A percentile compares a stretch with the other conserved stretches of the same genome.
Evolutionary conservation across 2,797 vertebrate species (phyloP).

Genomic region (Etheostoma perlongum): DNA sequence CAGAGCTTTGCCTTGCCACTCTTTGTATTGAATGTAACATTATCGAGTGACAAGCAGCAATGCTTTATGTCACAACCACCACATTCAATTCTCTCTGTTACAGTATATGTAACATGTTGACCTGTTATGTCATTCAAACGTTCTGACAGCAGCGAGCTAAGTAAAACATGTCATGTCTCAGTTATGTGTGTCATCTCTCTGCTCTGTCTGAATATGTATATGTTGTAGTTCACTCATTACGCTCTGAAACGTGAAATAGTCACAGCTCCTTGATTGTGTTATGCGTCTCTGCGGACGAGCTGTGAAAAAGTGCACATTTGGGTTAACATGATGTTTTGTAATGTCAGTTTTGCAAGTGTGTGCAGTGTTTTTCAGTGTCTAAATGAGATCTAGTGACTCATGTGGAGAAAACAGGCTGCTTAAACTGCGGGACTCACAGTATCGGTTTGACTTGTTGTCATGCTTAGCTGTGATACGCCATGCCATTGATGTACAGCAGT

Average conservation of each 20-base stretch:
- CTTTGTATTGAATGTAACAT: constrained; percentile 47
- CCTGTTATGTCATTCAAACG: constrained; percentile 36
- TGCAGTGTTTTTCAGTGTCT: constrained; percentile 64
- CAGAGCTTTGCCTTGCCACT: constrained; percentile 44
- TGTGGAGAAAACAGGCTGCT: constrained; percentile 72
- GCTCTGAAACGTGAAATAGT: constrained; percentile 20
- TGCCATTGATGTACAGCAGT: constrained; percentile 57
- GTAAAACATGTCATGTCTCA: not conserved
- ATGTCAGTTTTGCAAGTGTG: constrained; percentile 60
- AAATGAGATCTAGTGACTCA: constrained; percentile 79
- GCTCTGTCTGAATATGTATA: not conserved
- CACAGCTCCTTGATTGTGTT: constrained; percentile 9
- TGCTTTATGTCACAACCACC: constrained; percentile 8
- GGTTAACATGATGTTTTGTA: constrained; percentile 49
- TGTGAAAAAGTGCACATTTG: constrained; percentile 20
- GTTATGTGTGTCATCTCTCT: not conserved
- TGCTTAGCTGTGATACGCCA: constrained; percentile 10
- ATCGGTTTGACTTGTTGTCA: constrained; percentile 72
- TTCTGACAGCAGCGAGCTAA: constrained; percentile 18
- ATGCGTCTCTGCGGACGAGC: constrained; percentile 3
- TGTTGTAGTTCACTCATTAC: not conserved
- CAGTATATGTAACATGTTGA: constrained; percentile 20
- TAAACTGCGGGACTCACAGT: constrained; percentile 69
- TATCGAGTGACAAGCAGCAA: constrained; percentile 38
- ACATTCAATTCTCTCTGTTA: constrained; percentile 2